Evolutionary conservation across 2,888 invertebrate genomes (phyloP).

Genomic region (Hyles lineata): DNA sequence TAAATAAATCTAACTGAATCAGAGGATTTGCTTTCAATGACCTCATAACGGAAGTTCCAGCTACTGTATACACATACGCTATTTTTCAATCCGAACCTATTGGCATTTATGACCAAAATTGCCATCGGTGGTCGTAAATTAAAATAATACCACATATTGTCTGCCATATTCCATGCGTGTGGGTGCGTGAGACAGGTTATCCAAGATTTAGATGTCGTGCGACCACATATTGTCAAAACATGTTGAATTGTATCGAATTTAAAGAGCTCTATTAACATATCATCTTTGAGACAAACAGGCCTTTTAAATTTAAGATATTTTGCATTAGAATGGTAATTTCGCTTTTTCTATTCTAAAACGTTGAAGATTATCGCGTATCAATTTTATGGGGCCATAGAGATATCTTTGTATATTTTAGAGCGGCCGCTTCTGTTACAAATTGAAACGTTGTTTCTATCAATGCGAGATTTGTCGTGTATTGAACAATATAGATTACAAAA

Average conservation of each 20-base stretch:
- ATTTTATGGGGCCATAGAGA: constrained; percentile 1
- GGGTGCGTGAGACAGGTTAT: constrained; percentile 52
- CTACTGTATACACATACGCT: constrained; percentile 44
- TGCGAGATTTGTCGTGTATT: neutral
- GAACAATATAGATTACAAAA: neutral
- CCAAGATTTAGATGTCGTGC: constrained; percentile 62
- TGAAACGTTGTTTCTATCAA: constrained; percentile 4
- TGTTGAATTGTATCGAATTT: constrained; percentile 46
- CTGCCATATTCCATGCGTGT: constrained; percentile 50
- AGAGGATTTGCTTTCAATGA: constrained; percentile 49
- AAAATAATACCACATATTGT: constrained; percentile 51
- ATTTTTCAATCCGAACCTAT: constrained; percentile 50
- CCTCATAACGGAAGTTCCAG: constrained; percentile 55
- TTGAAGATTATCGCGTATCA: neutral
- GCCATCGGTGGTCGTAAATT: constrained; percentile 50
- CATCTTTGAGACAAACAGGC: constrained; percentile 37
- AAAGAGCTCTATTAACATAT: constrained; percentile 50
- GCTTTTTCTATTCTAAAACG: neutral
- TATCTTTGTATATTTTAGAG: constrained; percentile 3
- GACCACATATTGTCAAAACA: constrained; percentile 63
- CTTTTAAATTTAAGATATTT: constrained; percentile 26
- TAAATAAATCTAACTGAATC: constrained; percentile 50
- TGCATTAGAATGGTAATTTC: constrained; percentile 7
- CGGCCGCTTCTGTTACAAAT: constrained; percentile 8
- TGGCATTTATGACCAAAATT: constrained; percentile 40